Percentiles rank a stretch among this genome's conserved stretches.
Evolutionary conservation across 2,888 invertebrate genomes (phyloP).

Genomic region (Drosophila robusta): DNA sequence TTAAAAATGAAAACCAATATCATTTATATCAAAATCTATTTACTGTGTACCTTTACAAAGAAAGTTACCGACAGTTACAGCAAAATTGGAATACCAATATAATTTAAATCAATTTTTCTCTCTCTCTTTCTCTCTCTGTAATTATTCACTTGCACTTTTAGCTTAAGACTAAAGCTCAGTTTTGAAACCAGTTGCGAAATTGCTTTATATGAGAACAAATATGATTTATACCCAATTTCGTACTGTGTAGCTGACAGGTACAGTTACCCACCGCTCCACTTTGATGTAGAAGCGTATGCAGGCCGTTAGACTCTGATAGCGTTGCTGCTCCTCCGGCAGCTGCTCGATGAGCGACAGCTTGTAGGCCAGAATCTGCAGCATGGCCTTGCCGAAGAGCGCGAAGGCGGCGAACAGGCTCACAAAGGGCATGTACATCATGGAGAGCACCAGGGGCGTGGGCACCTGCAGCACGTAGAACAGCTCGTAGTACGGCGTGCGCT

Average conservation of each 20-base stretch:
- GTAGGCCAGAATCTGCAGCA: constrained; percentile 73
- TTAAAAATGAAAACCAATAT: too few relatives aligned
- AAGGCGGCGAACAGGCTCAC: constrained; percentile 81
- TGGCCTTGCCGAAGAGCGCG: constrained; percentile 79
- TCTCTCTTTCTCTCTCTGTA: too few relatives aligned
- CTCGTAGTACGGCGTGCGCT: constrained; percentile 76
- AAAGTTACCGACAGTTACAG: too few relatives aligned
- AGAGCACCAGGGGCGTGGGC: constrained; percentile 66
- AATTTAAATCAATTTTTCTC: too few relatives aligned
- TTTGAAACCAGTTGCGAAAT: too few relatives aligned
- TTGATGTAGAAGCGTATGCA: constrained; percentile 68
- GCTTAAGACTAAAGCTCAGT: too few relatives aligned
- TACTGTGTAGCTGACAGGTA: neutral
- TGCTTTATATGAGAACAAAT: too few relatives aligned
- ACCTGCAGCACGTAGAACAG: constrained; percentile 77
- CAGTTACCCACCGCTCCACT: constrained; percentile 58
- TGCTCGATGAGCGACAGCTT: constrained; percentile 56
- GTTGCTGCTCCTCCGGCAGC: constrained; percentile 43
- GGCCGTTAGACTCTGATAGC: constrained; percentile 54
- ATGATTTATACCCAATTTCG: too few relatives aligned
- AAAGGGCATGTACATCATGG: constrained; percentile 82
- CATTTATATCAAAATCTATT: too few relatives aligned
- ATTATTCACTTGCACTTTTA: neutral
- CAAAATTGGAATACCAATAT: too few relatives aligned
- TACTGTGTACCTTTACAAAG: too few relatives aligned